Percentiles rank a stretch among this genome's conserved stretches.
phyloP scores from a whole-genome alignment of 2,888 invertebrate genomes.

The Ellobium chinense region DNA sequence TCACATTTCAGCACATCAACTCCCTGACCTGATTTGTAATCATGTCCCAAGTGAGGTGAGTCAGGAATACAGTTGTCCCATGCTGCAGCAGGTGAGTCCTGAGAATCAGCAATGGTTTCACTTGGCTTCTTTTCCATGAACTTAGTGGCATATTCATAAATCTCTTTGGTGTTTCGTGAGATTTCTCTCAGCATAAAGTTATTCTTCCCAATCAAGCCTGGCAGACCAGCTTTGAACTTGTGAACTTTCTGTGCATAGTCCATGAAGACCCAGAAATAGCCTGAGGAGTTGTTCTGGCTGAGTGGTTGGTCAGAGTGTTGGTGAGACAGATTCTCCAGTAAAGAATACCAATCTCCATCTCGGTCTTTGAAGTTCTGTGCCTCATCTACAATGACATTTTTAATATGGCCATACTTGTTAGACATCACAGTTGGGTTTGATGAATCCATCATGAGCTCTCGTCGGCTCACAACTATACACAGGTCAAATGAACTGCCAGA shows the following conservation, averaged over 20 bases:
- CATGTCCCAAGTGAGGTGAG: constrained; percentile 62
- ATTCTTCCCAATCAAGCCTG: constrained; percentile 66
- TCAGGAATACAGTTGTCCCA: constrained; percentile 5
- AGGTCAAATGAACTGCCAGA: constrained; percentile 59
- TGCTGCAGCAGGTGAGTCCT: neutral
- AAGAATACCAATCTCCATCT: constrained; percentile 69
- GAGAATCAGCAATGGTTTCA: neutral
- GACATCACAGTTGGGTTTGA: constrained; percentile 32
- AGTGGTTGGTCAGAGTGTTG: constrained; percentile 55
- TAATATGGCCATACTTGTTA: constrained; percentile 53
- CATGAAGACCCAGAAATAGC: constrained; percentile 72
- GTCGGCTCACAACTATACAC: constrained; percentile 58
- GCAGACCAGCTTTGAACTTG: constrained; percentile 68
- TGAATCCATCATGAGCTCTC: constrained; percentile 57
- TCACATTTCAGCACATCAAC: constrained; percentile 65
- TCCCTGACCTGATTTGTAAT: constrained; percentile 59
- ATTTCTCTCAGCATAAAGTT: constrained; percentile 72
- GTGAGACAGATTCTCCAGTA: constrained; percentile 58
- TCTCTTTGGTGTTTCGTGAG: constrained; percentile 67
- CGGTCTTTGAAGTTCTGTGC: constrained; percentile 71
- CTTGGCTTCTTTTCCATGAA: constrained; percentile 58
- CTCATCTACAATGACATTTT: constrained; percentile 68
- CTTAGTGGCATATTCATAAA: constrained; percentile 67
- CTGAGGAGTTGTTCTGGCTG: constrained; percentile 37
- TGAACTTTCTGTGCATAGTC: constrained; percentile 72